Evolutionary conservation across 2,888 invertebrate genomes (phyloP), one percentile per base, ranked within the genome.

Genomic region (Heliconius charithonia): DNA sequence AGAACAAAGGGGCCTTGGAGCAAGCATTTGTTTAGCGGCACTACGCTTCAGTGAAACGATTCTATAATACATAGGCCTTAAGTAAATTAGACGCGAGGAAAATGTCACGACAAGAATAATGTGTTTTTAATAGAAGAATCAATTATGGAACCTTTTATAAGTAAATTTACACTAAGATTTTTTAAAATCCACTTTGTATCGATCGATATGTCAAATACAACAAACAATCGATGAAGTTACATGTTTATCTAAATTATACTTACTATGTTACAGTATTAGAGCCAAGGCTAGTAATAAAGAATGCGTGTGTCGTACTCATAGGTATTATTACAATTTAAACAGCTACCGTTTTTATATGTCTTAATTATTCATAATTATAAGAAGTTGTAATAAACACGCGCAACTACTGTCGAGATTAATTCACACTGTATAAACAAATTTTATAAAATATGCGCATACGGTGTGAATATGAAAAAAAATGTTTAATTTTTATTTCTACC

Each of bases 1-100:
- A 89, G 88, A 91, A 93, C 91, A 91, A 92, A 90, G 91, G 84
- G 89, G 87, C 91, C 92, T 92, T 93, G 92, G 86, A 84, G 83
- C 82, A 83, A 81, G 84, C 83, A 85, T 87, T 88, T 87, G 85
- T 84, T 86, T 84, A 84, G 84, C 87, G 87, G 87, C 88, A 88
- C 87, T 85, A 90, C 89, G 89, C 82, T 80, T 80, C 81, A 81
- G 79, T 71, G 81, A 81, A 81, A 80, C 80, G 78, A 72, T 9
- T 72, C 56, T 59, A 59, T 32, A 32, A 56, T 59, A 59, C 59
- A 72, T 59, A 72, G 32, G 59, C 59, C 72, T 56, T 32, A 72
- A 59, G 72, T 72, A 72, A 72, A 72, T 59, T 72, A 76, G 51
- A 69, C 29, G 25, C 29, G 32, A 59, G 59, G n/a, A 19, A 74